Evolutionary conservation across 2,113 vertebrate genomes (phyloP), one percentile per base, ranked within the genome.

Genomic region (Sander vitreus): DNA sequence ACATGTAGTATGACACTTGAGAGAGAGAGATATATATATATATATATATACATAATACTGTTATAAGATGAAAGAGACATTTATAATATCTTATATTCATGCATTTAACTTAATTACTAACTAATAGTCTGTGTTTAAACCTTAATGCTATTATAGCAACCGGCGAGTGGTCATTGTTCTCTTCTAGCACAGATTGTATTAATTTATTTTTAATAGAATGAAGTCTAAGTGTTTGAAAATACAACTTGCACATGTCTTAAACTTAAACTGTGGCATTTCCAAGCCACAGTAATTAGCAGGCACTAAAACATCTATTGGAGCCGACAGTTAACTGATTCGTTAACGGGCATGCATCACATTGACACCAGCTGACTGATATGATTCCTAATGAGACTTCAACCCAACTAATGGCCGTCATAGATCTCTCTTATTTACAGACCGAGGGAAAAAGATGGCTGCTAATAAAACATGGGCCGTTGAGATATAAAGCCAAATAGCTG

Each of bases 391-490:
- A 87, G 87, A 72, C 81, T 87, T 81, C 69, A 82, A 73, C 59
- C 70, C 13, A 27, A 65, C 85, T 93, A 88, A 92, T 91, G 89
- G 84, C 85, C 67, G 2, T 74, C 86, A 87, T 90, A 80, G 85
- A 90, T 93, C 89, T 90, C 73, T 81, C 67, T 88, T 89, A 86
- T 88, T 86, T 83, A 84, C 73, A 79, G 59, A 72, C 51, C 19
- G 73, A 57, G 21, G 50, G 13, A 10, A 67, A 74, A 70, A 81
- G 50, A 70, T 83, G 73, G 69, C 53, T 63, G 39, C 84, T 86
- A 83, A 83, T 69, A 77, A 89, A 90, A 88, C 73, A 68, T 3
- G 30, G 60, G 45, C 48, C 13, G 11, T 30, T 45, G 76, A 72
- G 83, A 80, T 87, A 72, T 83, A 78, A 81, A 88, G 82, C 57